phyloP scores from a whole-genome alignment of 53 echinoderm and acorn worm species.

The Actinopyga echinites region DNA sequence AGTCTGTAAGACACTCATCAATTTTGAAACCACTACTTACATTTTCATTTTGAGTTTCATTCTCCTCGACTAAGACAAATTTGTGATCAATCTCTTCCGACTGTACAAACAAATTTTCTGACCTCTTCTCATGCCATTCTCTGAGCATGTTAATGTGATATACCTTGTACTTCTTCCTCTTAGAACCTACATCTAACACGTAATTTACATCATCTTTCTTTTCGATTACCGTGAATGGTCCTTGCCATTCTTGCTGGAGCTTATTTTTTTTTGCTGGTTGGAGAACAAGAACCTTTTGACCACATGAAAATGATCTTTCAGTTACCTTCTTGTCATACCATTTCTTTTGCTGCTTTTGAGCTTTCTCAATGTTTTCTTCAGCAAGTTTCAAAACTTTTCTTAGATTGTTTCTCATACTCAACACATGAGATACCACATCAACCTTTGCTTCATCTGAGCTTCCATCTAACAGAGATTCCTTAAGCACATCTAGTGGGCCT shows the following conservation, averaged over 20 bases:
- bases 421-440: neutral
- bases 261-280: conserved; percentile 17
- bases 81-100: conserved; percentile 7
- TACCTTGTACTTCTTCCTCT: conserved; percentile 33
- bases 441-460: neutral
- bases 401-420: neutral
- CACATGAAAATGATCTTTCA: neutral
- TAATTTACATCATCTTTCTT: conserved; percentile 47
- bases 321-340: conserved; percentile 21
- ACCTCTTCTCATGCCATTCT: conserved; percentile 41
- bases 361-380: neutral
- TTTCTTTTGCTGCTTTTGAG: conserved; percentile 19
- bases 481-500: conserved; percentile 1
- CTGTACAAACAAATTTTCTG: neutral
- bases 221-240: conserved; percentile 26
- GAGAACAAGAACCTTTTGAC: conserved; percentile 23
- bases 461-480: conserved; percentile 11
- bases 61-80: neutral
- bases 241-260: conserved; percentile 44
- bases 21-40: neutral
- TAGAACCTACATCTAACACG: conserved; percentile 25
- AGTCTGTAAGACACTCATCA: neutral
- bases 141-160: conserved; percentile 53
- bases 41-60: conserved; percentile 16
- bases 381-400: neutral